These are phyloP conservation scores for Vandiemenella viatica DNA, from an alignment of 2,888 invertebrate species.

Conservation along the genomic window DNA sequence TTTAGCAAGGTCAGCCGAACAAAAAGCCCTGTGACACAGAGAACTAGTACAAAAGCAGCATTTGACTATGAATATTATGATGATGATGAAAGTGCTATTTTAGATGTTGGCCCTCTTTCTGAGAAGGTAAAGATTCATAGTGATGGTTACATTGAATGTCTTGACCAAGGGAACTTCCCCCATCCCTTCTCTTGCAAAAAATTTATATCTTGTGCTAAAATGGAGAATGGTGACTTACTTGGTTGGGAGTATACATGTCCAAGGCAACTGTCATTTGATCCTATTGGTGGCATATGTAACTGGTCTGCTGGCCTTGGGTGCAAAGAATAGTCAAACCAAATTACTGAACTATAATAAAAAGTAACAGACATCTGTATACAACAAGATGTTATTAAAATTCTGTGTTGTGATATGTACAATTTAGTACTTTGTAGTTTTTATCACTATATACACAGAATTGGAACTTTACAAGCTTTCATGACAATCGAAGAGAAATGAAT, in stretches of 20 bases:
- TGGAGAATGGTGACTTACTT: constrained; percentile 53
- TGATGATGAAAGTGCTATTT: constrained; percentile 41
- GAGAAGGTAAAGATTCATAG: constrained; percentile 42
- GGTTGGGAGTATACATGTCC: constrained; percentile 87
- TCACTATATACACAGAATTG: too few relatives aligned
- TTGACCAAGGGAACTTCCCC: constrained; percentile 81
- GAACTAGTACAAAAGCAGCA: too few relatives aligned
- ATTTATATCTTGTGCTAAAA: constrained; percentile 77
- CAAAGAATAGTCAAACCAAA: constrained; percentile 45
- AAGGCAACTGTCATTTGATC: constrained; percentile 71
- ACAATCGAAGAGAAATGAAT: too few relatives aligned
- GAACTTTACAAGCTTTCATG: too few relatives aligned
- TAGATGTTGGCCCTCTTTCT: constrained; percentile 35
- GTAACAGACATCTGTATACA: too few relatives aligned
- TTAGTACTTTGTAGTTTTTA: too few relatives aligned
- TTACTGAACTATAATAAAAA: too few relatives aligned
- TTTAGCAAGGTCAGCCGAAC: too few relatives aligned
- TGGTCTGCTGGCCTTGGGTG: constrained; percentile 74
- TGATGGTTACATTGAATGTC: constrained; percentile 67
- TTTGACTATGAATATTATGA: constrained; percentile 52
- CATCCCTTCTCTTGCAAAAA: constrained; percentile 82
- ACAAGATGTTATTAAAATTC: too few relatives aligned
- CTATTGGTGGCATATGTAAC: constrained; percentile 80
- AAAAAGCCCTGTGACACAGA: too few relatives aligned
- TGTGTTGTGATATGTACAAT: too few relatives aligned